phyloP scores from a whole-genome alignment of 1,140 invertebrate species.

The Daktulosphaira vitifoliae region DNA sequence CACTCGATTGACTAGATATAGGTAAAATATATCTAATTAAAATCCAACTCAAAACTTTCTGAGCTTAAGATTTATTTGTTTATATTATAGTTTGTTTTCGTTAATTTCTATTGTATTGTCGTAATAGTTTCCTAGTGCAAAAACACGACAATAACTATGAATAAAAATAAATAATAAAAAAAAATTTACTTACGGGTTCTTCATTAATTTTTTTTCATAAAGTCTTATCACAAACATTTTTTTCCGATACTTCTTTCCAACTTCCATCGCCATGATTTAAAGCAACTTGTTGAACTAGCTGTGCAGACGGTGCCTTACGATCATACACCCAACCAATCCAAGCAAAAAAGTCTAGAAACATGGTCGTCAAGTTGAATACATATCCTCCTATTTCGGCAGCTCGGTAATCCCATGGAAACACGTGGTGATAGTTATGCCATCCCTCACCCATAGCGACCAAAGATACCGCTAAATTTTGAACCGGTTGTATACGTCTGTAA shows the following conservation, averaged over 20 bases:
- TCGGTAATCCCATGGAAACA: slow-evolving; percentile 66
- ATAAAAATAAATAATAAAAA: slow-evolving; percentile 33
- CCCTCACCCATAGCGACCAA: slow-evolving; percentile 49
- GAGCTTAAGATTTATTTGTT: too few species aligned
- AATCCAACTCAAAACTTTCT: too few species aligned
- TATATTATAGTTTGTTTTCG: too few species aligned
- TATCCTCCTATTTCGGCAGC: slow-evolving; percentile 54
- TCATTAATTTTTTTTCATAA: too few species aligned
- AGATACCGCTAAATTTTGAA: slow-evolving; percentile 40
- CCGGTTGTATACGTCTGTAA: slow-evolving; percentile 40
- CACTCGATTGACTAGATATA: too few species aligned
- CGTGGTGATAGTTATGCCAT: slow-evolving; percentile 73
- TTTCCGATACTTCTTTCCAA: neutral
- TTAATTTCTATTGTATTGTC: too few species aligned
- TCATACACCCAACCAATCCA: slow-evolving; percentile 72
- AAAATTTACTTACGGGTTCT: too few species aligned
- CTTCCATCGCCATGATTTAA: slow-evolving; percentile 54
- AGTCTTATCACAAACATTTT: too few species aligned
- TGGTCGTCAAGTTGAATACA: slow-evolving; percentile 51
- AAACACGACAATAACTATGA: too few species aligned
- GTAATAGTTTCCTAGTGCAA: too few species aligned
- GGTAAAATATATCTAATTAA: too few species aligned
- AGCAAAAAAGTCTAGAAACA: slow-evolving; percentile 58
- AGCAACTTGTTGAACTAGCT: slow-evolving; percentile 55
- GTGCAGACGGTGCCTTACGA: slow-evolving; percentile 52